Conservation (phyloP, 2,113 vertebrate genomes). For the Oncorhynchus tshawytscha region DNA sequence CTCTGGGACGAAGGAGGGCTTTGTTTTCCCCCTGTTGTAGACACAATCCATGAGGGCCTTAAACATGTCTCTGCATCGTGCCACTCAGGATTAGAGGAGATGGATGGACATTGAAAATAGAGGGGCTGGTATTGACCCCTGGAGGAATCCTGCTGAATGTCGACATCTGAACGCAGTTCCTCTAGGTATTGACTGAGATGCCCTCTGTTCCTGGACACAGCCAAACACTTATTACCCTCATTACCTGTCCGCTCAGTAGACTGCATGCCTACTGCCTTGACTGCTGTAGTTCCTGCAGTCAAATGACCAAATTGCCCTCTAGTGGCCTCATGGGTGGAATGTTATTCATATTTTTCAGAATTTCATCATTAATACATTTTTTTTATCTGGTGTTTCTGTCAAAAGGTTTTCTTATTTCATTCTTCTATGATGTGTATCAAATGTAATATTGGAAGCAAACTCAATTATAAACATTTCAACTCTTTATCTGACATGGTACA, state of each 20-base stretch:
- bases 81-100: slow-evolving; percentile 11
- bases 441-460: no score
- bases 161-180: slow-evolving; percentile 32
- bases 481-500: no score
- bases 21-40: background rate
- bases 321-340: no score
- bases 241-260: background rate
- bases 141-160: slow-evolving; percentile 32
- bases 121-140: slow-evolving; percentile 15
- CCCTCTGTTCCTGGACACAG: background rate
- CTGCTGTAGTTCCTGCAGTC: no score
- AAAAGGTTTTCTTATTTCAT: no score
- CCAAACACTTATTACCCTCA: background rate
- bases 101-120: background rate
- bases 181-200: slow-evolving; percentile 17
- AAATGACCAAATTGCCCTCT: no score
- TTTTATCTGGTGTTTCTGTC: no score
- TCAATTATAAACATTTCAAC: no score
- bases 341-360: no score
- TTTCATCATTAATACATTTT: no score
- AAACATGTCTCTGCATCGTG: slow-evolving; percentile 4
- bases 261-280: no score
- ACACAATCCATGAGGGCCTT: background rate
- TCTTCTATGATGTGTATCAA: no score
- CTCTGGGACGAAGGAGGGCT: background rate